These are phyloP conservation scores for Florisuga fusca DNA, from an alignment of 2,797 vertebrate species.

Conservation along the genomic window DNA sequence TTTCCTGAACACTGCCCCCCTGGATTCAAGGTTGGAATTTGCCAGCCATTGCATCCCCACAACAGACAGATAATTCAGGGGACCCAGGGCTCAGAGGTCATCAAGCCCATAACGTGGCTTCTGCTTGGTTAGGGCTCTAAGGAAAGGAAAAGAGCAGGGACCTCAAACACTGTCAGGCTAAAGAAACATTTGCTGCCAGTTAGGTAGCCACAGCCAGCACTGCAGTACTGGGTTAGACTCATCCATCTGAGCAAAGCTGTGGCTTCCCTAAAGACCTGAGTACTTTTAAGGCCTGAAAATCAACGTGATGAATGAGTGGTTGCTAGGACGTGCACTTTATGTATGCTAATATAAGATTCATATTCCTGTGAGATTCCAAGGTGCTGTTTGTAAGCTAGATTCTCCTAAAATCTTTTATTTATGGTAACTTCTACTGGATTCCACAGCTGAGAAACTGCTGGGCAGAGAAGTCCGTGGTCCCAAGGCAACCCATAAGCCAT, in stretches of 20 bases:
- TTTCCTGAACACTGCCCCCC: neutral
- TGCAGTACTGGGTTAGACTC: neutral
- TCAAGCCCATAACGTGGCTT: neutral
- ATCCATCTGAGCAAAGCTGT: neutral
- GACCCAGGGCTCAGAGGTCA: neutral
- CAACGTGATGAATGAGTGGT: neutral
- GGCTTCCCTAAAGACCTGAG: neutral
- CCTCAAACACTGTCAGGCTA: neutral
- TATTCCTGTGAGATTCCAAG: neutral
- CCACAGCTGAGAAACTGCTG: neutral
- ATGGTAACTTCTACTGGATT: neutral
- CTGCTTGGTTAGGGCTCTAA: neutral
- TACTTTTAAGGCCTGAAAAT: neutral
- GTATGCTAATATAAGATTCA: neutral
- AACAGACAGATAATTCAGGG: neutral
- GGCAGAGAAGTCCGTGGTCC: neutral
- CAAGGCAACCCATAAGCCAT: neutral
- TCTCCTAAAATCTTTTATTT: neutral
- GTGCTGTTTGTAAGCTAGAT: neutral
- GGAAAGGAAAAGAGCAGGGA: neutral
- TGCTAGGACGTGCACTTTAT: neutral
- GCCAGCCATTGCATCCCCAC: neutral
- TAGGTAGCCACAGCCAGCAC: neutral
- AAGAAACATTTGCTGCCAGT: neutral
- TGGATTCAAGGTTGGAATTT: neutral